A percentile compares a stretch with the other conserved stretches of the same genome.
phyloP scores from a whole-genome alignment of 2,113 vertebrate species.

The Oceanodroma tethys region DNA sequence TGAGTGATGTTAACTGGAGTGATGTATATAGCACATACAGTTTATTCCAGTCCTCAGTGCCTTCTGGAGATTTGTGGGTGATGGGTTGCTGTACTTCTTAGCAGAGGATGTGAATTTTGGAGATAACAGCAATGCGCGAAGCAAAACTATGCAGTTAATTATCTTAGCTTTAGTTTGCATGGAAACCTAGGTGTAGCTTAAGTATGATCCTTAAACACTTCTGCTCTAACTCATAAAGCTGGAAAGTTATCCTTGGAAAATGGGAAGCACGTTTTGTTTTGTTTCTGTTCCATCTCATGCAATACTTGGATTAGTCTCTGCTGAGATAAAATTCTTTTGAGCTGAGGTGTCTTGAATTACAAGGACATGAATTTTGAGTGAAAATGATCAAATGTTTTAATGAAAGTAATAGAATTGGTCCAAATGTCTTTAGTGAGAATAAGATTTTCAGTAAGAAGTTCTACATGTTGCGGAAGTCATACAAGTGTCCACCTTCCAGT shows the following conservation, averaged over 20 bases:
- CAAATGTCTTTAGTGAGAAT: neutral
- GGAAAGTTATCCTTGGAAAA: neutral
- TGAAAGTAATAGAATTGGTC: neutral
- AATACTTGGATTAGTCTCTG: neutral
- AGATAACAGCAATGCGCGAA: neutral
- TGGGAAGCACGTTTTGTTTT: neutral
- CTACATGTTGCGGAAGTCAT: neutral
- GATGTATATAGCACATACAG: neutral
- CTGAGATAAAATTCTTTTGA: neutral
- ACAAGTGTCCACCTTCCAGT: neutral
- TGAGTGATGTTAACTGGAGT: neutral
- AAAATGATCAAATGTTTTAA: neutral
- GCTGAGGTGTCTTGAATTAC: neutral
- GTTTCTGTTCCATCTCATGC: neutral
- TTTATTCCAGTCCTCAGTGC: neutral
- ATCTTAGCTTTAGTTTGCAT: neutral
- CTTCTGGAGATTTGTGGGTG: neutral
- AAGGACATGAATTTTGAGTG: neutral
- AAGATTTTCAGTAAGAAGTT: neutral
- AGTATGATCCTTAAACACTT: neutral
- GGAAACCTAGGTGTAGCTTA: neutral
- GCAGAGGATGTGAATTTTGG: neutral
- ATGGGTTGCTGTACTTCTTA: neutral
- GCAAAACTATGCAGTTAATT: neutral
- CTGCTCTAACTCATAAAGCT: neutral